A percentile compares a stretch with the other conserved stretches of the same genome.
These are phyloP conservation scores for Cataglyphis cursor DNA, from an alignment of 2,888 invertebrate species.

Conservation along the genomic window DNA sequence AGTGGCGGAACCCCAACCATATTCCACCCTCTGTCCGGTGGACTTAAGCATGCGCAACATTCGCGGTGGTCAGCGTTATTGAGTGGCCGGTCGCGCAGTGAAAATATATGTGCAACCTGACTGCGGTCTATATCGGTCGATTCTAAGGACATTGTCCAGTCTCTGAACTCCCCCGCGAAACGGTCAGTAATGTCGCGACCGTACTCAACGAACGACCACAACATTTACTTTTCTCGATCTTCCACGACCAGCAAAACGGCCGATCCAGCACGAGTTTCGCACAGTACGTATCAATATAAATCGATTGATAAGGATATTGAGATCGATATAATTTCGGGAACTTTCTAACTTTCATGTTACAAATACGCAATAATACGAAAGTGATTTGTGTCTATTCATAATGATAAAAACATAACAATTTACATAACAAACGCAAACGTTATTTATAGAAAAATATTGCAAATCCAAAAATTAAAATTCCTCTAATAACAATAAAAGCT, in stretches of 20 bases:
- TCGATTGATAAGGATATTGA: not conserved
- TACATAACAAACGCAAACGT: not conserved
- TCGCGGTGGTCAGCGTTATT: slow-evolving; percentile 84
- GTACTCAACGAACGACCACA: slow-evolving; percentile 55
- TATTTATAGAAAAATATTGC: not conserved
- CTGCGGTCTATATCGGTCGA: slow-evolving; percentile 78
- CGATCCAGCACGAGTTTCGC: slow-evolving; percentile 29
- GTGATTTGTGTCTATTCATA: not conserved
- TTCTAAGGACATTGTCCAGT: slow-evolving; percentile 83
- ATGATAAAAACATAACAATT: not conserved
- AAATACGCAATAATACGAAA: not conserved
- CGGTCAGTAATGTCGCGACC: slow-evolving; percentile 77
- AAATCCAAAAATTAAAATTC: not conserved
- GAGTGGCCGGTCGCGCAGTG: slow-evolving; percentile 79
- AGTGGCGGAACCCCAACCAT: slow-evolving; percentile 64
- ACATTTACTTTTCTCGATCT: not conserved
- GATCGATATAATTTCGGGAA: not conserved
- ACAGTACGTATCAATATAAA: slow-evolving; percentile 47
- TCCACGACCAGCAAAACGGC: slow-evolving; percentile 32
- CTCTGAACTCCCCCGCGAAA: slow-evolving; percentile 69
- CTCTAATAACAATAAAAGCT: not conserved
- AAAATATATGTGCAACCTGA: slow-evolving; percentile 76
- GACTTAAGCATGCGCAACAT: slow-evolving; percentile 82
- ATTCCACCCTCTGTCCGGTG: slow-evolving; percentile 62
- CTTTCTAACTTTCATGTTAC: not conserved